Evolutionary conservation across 2,113 vertebrate genomes (phyloP), one percentile per base, ranked within the genome.

Genomic region (Leptosomus discolor): DNA sequence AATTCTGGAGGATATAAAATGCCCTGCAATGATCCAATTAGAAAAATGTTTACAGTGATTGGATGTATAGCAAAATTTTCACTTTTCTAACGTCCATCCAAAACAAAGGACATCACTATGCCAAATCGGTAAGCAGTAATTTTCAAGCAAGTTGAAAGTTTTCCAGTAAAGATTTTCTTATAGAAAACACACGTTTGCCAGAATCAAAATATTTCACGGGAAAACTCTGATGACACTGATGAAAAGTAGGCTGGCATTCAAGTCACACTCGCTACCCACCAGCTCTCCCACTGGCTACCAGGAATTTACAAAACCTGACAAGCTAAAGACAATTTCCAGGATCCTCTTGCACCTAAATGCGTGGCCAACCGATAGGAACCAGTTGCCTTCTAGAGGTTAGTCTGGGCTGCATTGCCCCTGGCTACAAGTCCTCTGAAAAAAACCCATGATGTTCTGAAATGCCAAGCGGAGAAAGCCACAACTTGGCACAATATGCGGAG

Each of bases 401-500:
- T 7, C 46, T 26, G 76, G 83, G 64, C 83, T 78, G 37, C 19
- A 2, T 32, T n/a, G 45, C 34, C 23, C 32, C 30, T 11, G 36
- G 14, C 21, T 51, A 9, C 0, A 2, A 36, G 23, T 9, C 29
- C 39, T 16, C 30, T 10, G 45, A 5, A 41, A 60, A 46, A 73
- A 39, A 67, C 20, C 29, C 71, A 8, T 0, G 13, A 11, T 18
- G 9, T 12, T 69, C 63, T 53, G 63, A 19, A 65, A 36, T 8
- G 39, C 3, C 60, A 27, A 19, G 30, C 2, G 15, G 39, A 68
- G 22, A 29, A 76, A 17, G 19, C 22, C 76, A 20, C 10, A n/a
- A 3, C 32, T 71, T 32, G 16, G 57, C 63, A 41, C 39, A 32
- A 2, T 0, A 3, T 1, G 11, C 15, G 36, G 11, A 5, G 18